Evolutionary conservation across 2,113 vertebrate genomes (phyloP).

Genomic region (Leiothrix lutea): DNA sequence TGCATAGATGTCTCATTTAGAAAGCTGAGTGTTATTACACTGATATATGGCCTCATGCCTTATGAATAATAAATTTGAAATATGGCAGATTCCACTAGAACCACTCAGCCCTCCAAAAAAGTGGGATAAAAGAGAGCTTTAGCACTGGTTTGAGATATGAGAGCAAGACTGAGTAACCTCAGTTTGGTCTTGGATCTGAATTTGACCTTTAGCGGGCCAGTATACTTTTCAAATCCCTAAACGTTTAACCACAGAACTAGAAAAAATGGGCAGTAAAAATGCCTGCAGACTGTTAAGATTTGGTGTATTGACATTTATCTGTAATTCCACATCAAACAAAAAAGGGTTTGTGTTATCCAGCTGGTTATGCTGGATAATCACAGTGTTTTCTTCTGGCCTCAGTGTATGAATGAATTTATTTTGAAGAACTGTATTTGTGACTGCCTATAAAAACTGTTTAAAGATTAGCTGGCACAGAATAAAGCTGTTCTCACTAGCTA

Average conservation of each 20-base stretch:
- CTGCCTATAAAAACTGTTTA: neutral
- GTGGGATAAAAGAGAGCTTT: neutral
- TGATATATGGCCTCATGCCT: neutral
- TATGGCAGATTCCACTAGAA: neutral
- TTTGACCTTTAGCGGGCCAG: neutral
- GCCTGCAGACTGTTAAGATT: neutral
- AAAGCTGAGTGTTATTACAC: neutral
- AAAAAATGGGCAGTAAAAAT: neutral
- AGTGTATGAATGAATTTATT: neutral
- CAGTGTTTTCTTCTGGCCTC: neutral
- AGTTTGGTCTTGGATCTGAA: neutral
- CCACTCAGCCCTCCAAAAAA: neutral
- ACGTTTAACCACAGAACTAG: neutral
- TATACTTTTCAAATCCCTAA: neutral
- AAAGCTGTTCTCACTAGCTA: neutral
- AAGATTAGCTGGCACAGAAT: neutral
- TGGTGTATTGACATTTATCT: neutral
- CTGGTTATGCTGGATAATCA: neutral
- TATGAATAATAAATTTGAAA: neutral
- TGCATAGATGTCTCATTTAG: neutral
- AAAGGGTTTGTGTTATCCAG: neutral
- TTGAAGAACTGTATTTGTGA: neutral
- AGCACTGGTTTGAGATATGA: neutral
- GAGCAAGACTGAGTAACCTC: neutral
- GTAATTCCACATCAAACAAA: neutral